Evolutionary conservation across 2,113 vertebrate species (phyloP), one percentile per base, ranked within the genome.

Genomic region (Phrynocephalus versicolor): DNA sequence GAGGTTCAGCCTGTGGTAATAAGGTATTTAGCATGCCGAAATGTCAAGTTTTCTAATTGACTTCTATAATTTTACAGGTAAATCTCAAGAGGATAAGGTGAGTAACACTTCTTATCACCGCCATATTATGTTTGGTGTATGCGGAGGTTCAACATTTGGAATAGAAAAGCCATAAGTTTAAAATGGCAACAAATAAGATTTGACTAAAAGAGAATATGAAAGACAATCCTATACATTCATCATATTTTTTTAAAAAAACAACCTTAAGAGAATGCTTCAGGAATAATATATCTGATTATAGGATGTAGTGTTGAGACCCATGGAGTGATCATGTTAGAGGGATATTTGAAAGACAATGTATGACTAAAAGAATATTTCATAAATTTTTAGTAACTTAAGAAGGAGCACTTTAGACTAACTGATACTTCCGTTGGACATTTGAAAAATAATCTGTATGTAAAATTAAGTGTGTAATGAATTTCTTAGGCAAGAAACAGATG

Each of bases 61-160:
- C 23, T 25, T 88, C 41, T 92, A 94, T 94, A 55, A 64, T 83
- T 93, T 94, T 93, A 60, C 90, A 97, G 96, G 94, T 89, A 92
- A 90, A 82, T 82, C 94, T 88, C 41, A 78, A 87, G 85, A 86
- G 85, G 85, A 8, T 6, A 94, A 92, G 94, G 96, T 97, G 62
- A 95, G 95, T 93, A 87, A 80, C 12, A 9, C 81, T 79, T 81
- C 7, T 84, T n/a, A 39, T 67, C 92, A 35, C 65, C 65, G 60
- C 23, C 37, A 70, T 14, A 65, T 35, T 51, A 45, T 73, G 30
- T 37, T 25, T 87, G 5, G 45, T 0, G 14, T 82, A 5, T 14
- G 75, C 83, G 79, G 0, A 0, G 74, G 27, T 37, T 69, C 55
- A 92, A 21, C 25, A 57, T 71, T 55, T 81, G 41, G 23, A n/a